A percentile compares a stretch with the other conserved stretches of the same genome.
Evolutionary conservation across 2,797 vertebrate species (phyloP).

Genomic region (Spinus olivaceus): DNA sequence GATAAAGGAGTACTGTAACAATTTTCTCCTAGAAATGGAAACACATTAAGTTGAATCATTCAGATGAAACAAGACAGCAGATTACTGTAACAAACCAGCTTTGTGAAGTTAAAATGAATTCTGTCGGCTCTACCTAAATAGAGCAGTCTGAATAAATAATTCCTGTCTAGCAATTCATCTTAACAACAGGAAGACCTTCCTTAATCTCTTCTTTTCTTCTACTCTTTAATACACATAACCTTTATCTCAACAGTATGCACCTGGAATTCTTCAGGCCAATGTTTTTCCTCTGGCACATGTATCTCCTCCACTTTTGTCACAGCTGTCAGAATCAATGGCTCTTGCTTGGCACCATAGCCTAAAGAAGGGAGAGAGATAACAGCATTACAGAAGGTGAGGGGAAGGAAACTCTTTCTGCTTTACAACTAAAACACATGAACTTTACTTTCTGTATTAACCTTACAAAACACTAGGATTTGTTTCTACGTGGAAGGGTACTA

Average conservation of each 20-base stretch:
- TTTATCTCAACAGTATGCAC: constrained; percentile 67
- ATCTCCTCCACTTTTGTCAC: constrained; percentile 72
- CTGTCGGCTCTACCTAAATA: not conserved
- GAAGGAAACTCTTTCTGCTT: not conserved
- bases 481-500: not conserved
- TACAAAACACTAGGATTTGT: not conserved
- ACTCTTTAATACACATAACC: not conserved
- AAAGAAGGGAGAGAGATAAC: constrained; percentile 1
- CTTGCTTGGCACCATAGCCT: constrained; percentile 83
- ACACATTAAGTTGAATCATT: not conserved
- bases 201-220: not conserved
- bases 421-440: not conserved
- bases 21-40: constrained; percentile 5
- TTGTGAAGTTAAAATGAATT: constrained; percentile 20
- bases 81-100: not conserved
- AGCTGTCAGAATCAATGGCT: constrained; percentile 80
- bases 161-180: not conserved
- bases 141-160: constrained; percentile 15
- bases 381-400: not conserved
- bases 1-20: not conserved
- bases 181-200: not conserved
- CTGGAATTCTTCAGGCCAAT: constrained; percentile 71
- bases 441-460: not conserved
- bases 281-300: constrained; percentile 64
- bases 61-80: constrained; percentile 37